A percentile compares a stretch with the other conserved stretches of the same genome.
These are phyloP conservation scores for Thereuonema tuberculata DNA, from an alignment of 1,140 invertebrate species.

Conservation along the genomic window DNA sequence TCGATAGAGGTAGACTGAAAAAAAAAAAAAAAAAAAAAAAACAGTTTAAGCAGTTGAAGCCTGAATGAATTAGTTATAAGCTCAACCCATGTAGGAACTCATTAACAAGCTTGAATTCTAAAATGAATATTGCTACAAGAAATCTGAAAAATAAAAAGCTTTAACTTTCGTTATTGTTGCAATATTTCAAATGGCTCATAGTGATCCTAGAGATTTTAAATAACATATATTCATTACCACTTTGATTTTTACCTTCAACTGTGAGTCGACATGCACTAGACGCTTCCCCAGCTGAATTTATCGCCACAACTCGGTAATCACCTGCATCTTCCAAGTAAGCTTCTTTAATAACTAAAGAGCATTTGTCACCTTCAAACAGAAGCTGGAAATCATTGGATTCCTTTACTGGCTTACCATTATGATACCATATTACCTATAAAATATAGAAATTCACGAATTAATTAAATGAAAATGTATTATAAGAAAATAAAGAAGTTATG, in stretches of 20 bases:
- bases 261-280: slow-evolving; percentile 53
- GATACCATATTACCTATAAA: slow-evolving; percentile 75
- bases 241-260: slow-evolving; percentile 30
- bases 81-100: too few relatives aligned
- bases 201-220: too few relatives aligned
- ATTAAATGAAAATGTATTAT: slow-evolving; percentile 5
- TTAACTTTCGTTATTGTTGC: too few relatives aligned
- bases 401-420: slow-evolving; percentile 65
- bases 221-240: too few relatives aligned
- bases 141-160: too few relatives aligned
- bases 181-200: too few relatives aligned
- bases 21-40: too few relatives aligned
- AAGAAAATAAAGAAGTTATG: neutral
- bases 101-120: too few relatives aligned
- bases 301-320: slow-evolving; percentile 61
- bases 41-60: too few relatives aligned
- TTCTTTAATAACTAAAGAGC: slow-evolving; percentile 59
- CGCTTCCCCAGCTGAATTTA: slow-evolving; percentile 62
- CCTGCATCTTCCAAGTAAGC: slow-evolving; percentile 59
- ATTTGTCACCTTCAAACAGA: slow-evolving; percentile 64
- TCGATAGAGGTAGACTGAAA: too few relatives aligned
- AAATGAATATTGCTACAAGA: too few relatives aligned
- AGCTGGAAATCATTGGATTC: slow-evolving; percentile 67
- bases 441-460: slow-evolving; percentile 4
- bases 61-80: too few relatives aligned